These are phyloP conservation scores for Trichomalopsis sarcophagae DNA, from an alignment of 1,140 invertebrate genomes.

Conservation along the genomic window DNA sequence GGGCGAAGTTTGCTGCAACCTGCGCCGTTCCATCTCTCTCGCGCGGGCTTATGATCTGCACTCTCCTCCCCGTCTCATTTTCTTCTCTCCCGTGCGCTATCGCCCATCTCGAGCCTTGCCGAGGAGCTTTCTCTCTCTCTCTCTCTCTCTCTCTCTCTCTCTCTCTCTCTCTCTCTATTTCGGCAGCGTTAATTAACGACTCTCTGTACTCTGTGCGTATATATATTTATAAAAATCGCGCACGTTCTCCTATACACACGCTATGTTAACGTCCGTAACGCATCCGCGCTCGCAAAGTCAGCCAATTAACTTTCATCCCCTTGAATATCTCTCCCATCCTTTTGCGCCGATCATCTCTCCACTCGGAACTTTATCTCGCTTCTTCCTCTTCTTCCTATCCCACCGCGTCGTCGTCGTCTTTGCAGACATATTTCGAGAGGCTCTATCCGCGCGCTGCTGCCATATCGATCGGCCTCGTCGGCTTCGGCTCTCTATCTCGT, in stretches of 20 bases:
- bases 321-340: not conserved
- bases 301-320: not conserved
- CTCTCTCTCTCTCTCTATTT: not conserved
- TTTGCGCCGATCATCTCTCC: constrained; percentile 37
- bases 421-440: not conserved
- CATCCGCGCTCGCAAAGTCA: not conserved
- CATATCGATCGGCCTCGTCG: constrained; percentile 26
- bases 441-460: not conserved
- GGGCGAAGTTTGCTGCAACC: constrained; percentile 30
- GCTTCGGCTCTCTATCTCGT: not conserved
- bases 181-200: not conserved
- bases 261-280: too few species aligned
- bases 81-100: constrained; percentile 8
- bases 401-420: not conserved
- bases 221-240: too few species aligned
- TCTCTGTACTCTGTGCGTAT: not conserved
- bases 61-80: not conserved
- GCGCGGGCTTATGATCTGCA: not conserved
- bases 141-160: constrained; percentile 3
- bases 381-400: constrained; percentile 30
- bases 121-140: not conserved
- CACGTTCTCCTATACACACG: too few species aligned
- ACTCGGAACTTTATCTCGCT: constrained; percentile 45
- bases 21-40: constrained; percentile 28
- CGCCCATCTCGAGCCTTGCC: not conserved